Conservation (phyloP, 2,113 vertebrate species). For the Argyrosomus japonicus region DNA sequence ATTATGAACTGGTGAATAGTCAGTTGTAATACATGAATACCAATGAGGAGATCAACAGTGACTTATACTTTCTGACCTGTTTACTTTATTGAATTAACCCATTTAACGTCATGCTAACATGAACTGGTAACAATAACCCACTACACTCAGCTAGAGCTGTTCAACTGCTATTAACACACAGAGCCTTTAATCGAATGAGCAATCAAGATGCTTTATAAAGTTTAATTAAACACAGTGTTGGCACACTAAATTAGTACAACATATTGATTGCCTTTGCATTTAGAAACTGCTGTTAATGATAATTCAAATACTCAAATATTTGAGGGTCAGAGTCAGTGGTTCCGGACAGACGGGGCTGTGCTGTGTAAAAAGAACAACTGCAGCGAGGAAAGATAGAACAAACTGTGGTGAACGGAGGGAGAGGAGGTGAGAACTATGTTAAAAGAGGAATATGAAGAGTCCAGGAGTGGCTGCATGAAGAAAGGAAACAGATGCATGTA, state of each 20-base stretch:
- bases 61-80: too few species aligned
- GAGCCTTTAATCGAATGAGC: neutral
- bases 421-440: neutral
- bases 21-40: neutral
- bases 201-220: conserved; percentile 13
- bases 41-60: too few species aligned
- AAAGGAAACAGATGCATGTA: neutral
- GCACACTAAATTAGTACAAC: conserved; percentile 21
- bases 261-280: conserved; percentile 15
- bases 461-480: neutral
- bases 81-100: too few species aligned
- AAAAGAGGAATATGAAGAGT: neutral
- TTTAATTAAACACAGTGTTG: conserved; percentile 24
- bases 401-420: neutral
- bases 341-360: neutral
- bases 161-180: neutral
- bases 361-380: neutral
- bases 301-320: neutral
- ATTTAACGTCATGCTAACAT: too few species aligned
- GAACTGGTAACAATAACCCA: neutral
- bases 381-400: neutral
- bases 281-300: conserved; percentile 16
- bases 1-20: too few species aligned
- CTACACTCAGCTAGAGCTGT: neutral
- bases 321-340: neutral